Evolutionary conservation across 2,888 invertebrate genomes (phyloP), one percentile per base, ranked within the genome.

Genomic region (Plutella xylostella): DNA sequence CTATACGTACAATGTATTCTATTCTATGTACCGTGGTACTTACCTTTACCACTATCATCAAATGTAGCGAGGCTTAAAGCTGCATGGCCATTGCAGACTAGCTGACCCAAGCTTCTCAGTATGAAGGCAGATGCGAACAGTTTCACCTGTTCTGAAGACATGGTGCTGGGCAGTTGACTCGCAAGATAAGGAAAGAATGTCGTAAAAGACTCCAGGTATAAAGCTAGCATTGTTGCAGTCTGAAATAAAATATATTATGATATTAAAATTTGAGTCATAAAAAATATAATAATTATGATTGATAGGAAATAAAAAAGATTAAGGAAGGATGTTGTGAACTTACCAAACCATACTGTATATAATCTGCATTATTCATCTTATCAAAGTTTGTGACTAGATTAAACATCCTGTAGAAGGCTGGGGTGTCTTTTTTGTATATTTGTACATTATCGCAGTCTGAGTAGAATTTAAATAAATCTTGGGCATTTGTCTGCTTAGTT

Each of bases 1-100:
- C n/a, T n/a, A n/a, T n/a, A n/a, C n/a, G n/a, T n/a, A n/a, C n/a
- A n/a, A n/a, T n/a, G n/a, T n/a, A n/a, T n/a, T n/a, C n/a, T n/a
- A n/a, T n/a, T n/a, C n/a, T n/a, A n/a, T n/a, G n/a, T n/a, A n/a
- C n/a, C n/a, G n/a, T n/a, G n/a, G n/a, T n/a, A n/a, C n/a, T n/a
- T n/a, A n/a, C n/a, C n/a, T n/a, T n/a, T n/a, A n/a, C n/a, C n/a
- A n/a, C n/a, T n/a, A n/a, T n/a, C n/a, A n/a, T n/a, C n/a, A n/a
- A n/a, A n/a, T n/a, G 28, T 28, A n/a, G 65, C 53, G 0, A 79
- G 57, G 5, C 65, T 68, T 2, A 78, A 54, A 0, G 78, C 85
- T 1, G 92, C 90, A 65, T 93, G 91, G 0, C 90, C 94, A 65
- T 95, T 95, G 59, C 89, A 89, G 31, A 93, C 87, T 43, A 96